Evolutionary conservation across 23 tunicate species (phyloP), one percentile per base, ranked within the genome.

Genomic region (Ascidia mentula): DNA sequence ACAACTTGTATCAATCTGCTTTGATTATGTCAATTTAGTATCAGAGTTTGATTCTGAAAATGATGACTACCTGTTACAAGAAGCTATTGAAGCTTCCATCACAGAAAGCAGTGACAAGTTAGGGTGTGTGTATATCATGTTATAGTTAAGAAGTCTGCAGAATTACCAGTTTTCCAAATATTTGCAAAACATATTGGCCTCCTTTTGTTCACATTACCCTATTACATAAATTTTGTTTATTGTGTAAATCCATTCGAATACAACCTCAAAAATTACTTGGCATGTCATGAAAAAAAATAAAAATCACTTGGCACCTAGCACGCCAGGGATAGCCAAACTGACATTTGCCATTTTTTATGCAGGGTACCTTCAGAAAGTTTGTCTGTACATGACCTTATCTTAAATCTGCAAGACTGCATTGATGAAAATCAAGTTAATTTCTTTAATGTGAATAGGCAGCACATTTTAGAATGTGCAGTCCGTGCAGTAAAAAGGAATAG

Each of bases 401-500:
- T 40, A 24, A 20, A 7, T 31, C 28, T 77, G 26, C 42, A 32
- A 42, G 80, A 36, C 35, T 36, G 35, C 30, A 77, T 77, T n/a
- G 69, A 77, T 77, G 45, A 36, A 40, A 59, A 40, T 42, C 53
- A 53, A 34, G 80, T 77, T 38, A 77, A 53, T 37, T 34, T 77
- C 34, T 37, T 77, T 37, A 42, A 77, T 45, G 80, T 77, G 6
- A 77, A 36, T 37, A 40, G 80, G 34, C 46, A 59, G 32, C 42
- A 37, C 17, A 33, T 77, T 32, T 31, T 77, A 40, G 82, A 79
- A 1, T 69, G 82, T 38, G 60, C 82, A 13, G 35, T 79, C 38
- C 46, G 82, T 37, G 82, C 73, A 3, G 24, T 79, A 46, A 79
- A 79, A 73, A 42, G 82, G 15, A 38, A 40, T 2, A 60, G 33